Percentiles rank a stretch among this genome's conserved stretches.
Conservation (phyloP, 2,888 invertebrate genomes). For the Leptothorax acervorum region DNA sequence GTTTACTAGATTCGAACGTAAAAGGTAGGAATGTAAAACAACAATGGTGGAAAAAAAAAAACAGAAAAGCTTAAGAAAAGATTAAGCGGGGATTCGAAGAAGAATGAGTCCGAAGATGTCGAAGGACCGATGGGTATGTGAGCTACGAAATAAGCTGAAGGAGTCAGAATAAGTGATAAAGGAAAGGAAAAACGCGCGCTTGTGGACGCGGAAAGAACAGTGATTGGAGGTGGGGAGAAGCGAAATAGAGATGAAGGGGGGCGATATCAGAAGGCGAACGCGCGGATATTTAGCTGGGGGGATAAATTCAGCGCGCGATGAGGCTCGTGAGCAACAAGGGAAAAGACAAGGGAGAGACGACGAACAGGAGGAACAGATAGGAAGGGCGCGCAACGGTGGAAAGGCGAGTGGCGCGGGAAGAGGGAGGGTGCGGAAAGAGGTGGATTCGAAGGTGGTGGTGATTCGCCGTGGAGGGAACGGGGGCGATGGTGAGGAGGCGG, state of each 20-base stretch:
- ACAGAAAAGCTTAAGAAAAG: too few species aligned
- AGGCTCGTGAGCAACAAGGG: slow-evolving; percentile 37
- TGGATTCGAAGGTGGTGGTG: slow-evolving; percentile 69
- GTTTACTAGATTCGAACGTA: background rate
- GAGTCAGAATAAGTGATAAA: slow-evolving; percentile 11
- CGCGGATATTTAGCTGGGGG: slow-evolving; percentile 46
- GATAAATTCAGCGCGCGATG: slow-evolving; percentile 47
- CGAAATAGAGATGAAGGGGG: slow-evolving; percentile 17
- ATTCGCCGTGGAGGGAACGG: slow-evolving; percentile 44
- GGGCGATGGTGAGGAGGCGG: slow-evolving; percentile 69
- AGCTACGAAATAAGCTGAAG: background rate
- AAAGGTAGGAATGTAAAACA: background rate
- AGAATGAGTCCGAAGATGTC: background rate
- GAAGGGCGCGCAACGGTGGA: slow-evolving; percentile 35
- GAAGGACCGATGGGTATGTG: background rate
- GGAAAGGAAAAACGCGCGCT: background rate
- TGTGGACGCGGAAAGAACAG: slow-evolving; percentile 6
- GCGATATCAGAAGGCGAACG: slow-evolving; percentile 16
- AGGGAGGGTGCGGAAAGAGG: slow-evolving; percentile 64
- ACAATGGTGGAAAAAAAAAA: background rate
- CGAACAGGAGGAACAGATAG: slow-evolving; percentile 22
- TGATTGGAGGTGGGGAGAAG: background rate
- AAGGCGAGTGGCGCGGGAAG: slow-evolving; percentile 37
- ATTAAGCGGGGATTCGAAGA: background rate
- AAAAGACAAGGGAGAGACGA: slow-evolving; percentile 36